Conservation (phyloP, 2,888 invertebrate genomes). For the Drosophila helvetica region DNA sequence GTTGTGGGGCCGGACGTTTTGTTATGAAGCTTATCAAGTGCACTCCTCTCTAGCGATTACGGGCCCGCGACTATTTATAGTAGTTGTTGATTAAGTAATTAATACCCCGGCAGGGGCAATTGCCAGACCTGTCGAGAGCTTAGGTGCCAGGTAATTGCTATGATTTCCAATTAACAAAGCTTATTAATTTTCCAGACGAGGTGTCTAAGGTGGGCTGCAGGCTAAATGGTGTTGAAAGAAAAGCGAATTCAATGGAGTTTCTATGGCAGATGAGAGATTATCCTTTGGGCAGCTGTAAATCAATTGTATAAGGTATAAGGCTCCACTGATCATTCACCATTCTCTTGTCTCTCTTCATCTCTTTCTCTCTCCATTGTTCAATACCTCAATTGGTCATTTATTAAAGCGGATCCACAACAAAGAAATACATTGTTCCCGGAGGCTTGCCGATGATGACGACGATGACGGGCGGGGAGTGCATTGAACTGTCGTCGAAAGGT, state of each 20-base stretch:
- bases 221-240: neutral
- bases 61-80: slow-evolving; percentile 35
- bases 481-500: slow-evolving; percentile 33
- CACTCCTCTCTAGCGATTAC: slow-evolving; percentile 11
- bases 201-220: neutral
- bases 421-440: slow-evolving; percentile 40
- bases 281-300: slow-evolving; percentile 15
- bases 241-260: neutral
- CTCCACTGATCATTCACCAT: slow-evolving; percentile 23
- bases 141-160: slow-evolving; percentile 44
- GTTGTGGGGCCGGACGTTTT: neutral
- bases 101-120: slow-evolving; percentile 28
- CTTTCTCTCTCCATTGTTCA: slow-evolving; percentile 9
- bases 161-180: slow-evolving; percentile 37
- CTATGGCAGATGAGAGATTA: slow-evolving; percentile 1
- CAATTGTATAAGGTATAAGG: slow-evolving; percentile 1
- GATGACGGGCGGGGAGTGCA: slow-evolving; percentile 22
- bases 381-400: slow-evolving; percentile 42
- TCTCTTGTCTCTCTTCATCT: neutral
- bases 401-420: slow-evolving; percentile 44
- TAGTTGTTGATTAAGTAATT: slow-evolving; percentile 56
- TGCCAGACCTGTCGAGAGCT: slow-evolving; percentile 20
- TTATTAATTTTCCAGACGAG: slow-evolving; percentile 10
- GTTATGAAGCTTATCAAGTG: slow-evolving; percentile 29
- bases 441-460: neutral